These are phyloP conservation scores for Ophioninae sp. DNA, from an alignment of 2,888 invertebrate genomes.

Conservation along the genomic window DNA sequence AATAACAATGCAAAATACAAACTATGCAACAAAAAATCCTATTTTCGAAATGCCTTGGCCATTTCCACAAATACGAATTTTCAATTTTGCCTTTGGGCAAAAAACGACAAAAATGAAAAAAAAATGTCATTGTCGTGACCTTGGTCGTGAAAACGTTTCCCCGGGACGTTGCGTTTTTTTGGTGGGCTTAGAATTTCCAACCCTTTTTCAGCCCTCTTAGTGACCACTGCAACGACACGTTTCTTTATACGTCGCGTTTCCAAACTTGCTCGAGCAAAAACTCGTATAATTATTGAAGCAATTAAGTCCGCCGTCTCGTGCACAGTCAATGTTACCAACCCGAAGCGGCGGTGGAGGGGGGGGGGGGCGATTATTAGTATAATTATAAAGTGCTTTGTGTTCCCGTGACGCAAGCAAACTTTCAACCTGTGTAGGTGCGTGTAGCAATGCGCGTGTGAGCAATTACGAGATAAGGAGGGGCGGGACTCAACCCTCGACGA, in stretches of 20 bases:
- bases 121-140: too few species aligned
- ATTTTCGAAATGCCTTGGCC: too few species aligned
- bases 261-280: slow-evolving; percentile 16
- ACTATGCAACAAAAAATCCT: too few species aligned
- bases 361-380: slow-evolving; percentile 37
- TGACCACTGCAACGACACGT: background rate
- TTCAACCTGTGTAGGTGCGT: background rate
- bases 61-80: too few species aligned
- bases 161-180: background rate
- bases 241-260: slow-evolving; percentile 12
- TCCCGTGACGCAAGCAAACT: background rate
- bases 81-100: too few species aligned
- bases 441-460: background rate
- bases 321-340: slow-evolving; percentile 21
- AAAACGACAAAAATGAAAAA: too few species aligned
- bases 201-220: background rate
- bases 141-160: too few species aligned
- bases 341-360: background rate
- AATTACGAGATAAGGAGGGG: slow-evolving; percentile 18
- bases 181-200: background rate
- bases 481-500: background rate
- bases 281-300: slow-evolving; percentile 50
- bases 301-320: slow-evolving; percentile 38
- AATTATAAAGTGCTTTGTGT: slow-evolving; percentile 41
- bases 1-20: too few species aligned